A percentile compares a stretch with the other conserved stretches of the same genome.
Evolutionary conservation across 2,113 vertebrate species (phyloP).

Genomic region (Azemiops feae): DNA sequence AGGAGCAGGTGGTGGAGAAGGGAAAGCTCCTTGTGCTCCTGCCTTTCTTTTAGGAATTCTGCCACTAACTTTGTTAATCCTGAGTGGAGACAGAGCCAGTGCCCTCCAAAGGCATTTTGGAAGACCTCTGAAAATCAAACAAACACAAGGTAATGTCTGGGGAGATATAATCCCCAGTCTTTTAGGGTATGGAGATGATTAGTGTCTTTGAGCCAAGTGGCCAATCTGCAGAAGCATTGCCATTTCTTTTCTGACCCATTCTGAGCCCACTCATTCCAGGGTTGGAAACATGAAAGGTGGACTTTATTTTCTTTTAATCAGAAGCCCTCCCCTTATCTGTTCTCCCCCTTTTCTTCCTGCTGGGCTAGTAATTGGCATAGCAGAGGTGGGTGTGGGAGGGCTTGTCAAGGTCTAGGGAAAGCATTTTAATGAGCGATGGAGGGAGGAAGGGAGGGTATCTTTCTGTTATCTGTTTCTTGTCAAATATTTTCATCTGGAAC

Average conservation of each 20-base stretch:
- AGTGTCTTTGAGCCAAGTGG: background rate
- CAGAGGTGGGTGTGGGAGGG: constrained; percentile 38
- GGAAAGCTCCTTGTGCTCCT: background rate
- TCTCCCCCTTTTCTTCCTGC: background rate
- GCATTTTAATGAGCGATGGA: constrained; percentile 55
- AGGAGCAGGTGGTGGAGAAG: background rate
- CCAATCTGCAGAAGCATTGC: background rate
- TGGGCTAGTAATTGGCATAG: constrained; percentile 45
- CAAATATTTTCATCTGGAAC: constrained; percentile 28
- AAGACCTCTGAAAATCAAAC: background rate
- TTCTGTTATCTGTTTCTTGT: constrained; percentile 37
- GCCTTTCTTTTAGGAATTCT: constrained; percentile 4
- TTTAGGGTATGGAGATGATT: background rate
- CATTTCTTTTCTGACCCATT: fast-evolving
- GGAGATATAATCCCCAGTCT: background rate
- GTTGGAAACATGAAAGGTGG: background rate
- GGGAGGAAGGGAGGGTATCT: background rate
- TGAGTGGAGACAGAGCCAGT: background rate
- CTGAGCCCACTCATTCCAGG: background rate
- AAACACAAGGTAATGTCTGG: fast-evolving
- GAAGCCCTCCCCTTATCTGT: background rate
- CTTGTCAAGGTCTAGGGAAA: constrained; percentile 26
- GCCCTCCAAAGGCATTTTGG: background rate
- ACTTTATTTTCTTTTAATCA: constrained; percentile 57
- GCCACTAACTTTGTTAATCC: background rate